Evolutionary conservation across 1,140 invertebrate species (phyloP), one percentile per base, ranked within the genome.

Genomic region (Plutomurus gul): DNA sequence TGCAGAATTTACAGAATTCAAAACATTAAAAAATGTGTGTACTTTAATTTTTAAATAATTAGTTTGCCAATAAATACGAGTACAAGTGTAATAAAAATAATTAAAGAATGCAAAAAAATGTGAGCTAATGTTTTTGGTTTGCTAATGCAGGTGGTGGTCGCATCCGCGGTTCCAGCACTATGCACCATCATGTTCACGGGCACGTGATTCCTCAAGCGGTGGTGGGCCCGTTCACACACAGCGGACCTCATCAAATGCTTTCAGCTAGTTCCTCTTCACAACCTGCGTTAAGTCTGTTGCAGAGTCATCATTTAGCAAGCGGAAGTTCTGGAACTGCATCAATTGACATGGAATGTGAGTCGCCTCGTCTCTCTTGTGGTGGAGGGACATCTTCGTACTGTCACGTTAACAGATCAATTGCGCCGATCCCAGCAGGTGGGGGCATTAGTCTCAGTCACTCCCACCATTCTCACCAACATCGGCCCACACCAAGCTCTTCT

Each of bases 261-360:
- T 77, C 75, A 3, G 22, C 37, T 1, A 37, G 75, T 11, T 37
- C 74, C n/a, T 49, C 74, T 20, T 65, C 56, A 65, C 56, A 65
- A 65, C 13, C 56, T 6, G 56, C 27, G 46, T 33, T 43, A 40
- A 27, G 30, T 37, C 40, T 36, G 36, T 43, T 80, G 7, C 46
- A 49, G 30, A 80, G 71, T 43, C 78, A 70, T 72, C 60, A 76
- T 18, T 43, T 72, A 20, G n/a, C 77, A 33, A 20, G 3, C 6
- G 75, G 37, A n/a, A 22, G 47, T 49, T 76, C 73, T n/a, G 77
- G 73, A 43, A 75, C 30, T 11, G 51, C 73, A 13, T 79, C 77
- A 4, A 76, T 81, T 46, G 80, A 82, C 36, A 83, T 83, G 82
- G 82, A 83, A 36, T 83, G 82, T 47, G 82, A 83, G 27, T 83